These are phyloP conservation scores for Brachynemurus nebulosus DNA, from an alignment of 2,888 invertebrate species.

Conservation along the genomic window DNA sequence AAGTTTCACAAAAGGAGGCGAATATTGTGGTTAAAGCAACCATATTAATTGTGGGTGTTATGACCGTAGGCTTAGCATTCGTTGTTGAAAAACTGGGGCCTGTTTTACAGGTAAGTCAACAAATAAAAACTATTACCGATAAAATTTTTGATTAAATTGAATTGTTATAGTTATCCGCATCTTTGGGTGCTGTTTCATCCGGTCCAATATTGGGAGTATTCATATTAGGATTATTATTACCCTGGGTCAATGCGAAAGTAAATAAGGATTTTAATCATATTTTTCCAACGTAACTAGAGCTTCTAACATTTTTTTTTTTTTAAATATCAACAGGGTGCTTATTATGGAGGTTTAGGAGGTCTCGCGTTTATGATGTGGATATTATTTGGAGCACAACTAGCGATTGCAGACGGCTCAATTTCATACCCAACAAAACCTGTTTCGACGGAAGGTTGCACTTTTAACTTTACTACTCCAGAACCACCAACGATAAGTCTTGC, in stretches of 20 bases:
- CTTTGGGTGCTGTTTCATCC: conserved; percentile 46
- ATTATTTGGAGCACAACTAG: conserved; percentile 37
- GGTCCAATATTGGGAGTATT: conserved; percentile 55
- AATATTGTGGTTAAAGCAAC: conserved; percentile 54
- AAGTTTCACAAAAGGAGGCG: conserved; percentile 38
- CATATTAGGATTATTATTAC: conserved; percentile 52
- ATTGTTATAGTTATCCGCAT: conserved; percentile 42
- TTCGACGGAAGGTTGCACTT: conserved; percentile 33
- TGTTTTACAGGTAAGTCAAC: background rate
- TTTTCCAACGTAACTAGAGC: too few species aligned
- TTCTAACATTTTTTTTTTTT: too few species aligned
- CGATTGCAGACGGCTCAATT: conserved; percentile 34
- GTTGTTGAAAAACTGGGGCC: conserved; percentile 6
- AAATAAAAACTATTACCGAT: too few species aligned
- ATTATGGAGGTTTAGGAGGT: conserved; percentile 37
- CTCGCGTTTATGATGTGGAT: conserved; percentile 40
- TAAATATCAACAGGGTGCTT: too few species aligned
- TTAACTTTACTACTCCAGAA: conserved; percentile 4
- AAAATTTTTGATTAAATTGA: background rate
- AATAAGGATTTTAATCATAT: too few species aligned
- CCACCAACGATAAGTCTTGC: too few species aligned
- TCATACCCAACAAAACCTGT: conserved; percentile 36
- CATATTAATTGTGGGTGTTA: conserved; percentile 50
- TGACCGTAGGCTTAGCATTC: conserved; percentile 40
- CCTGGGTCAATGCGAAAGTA: conserved; percentile 51